Conservation (phyloP, 2,113 vertebrate species). For the Bufo gargarizans region DNA sequence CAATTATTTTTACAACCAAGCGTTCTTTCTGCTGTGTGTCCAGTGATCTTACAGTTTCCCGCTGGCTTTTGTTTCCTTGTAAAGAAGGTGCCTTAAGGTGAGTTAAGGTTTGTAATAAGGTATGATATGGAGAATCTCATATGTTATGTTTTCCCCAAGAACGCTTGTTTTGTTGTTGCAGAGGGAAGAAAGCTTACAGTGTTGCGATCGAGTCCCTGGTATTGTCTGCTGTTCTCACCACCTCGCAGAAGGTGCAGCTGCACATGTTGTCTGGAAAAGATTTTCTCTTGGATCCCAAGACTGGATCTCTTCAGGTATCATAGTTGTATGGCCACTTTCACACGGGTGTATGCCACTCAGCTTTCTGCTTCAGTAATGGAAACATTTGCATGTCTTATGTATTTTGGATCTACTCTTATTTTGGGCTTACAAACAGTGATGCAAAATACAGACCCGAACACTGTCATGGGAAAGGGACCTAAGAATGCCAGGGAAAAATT, state of each 20-base stretch:
- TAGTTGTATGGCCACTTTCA: not conserved
- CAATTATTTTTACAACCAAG: conserved; percentile 59
- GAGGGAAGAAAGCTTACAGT: conserved; percentile 45
- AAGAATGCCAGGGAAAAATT: too few species aligned
- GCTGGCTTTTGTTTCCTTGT: conserved; percentile 61
- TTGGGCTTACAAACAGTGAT: too few species aligned
- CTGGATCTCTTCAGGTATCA: conserved; percentile 37
- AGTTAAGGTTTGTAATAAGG: not conserved
- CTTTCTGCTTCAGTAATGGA: too few species aligned
- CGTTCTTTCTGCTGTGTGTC: conserved; percentile 61
- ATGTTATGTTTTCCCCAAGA: not conserved
- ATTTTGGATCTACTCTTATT: too few species aligned
- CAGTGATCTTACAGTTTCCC: conserved; percentile 61
- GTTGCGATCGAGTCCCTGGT: conserved; percentile 36
- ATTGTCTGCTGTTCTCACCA: not conserved
- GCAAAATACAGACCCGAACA: too few species aligned
- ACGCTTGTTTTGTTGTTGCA: not conserved
- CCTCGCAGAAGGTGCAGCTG: conserved; percentile 24
- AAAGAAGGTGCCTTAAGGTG: conserved; percentile 15
- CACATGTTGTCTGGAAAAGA: conserved; percentile 26
- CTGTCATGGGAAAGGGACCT: too few species aligned
- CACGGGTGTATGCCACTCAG: too few species aligned
- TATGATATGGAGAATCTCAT: not conserved
- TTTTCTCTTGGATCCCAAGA: conserved; percentile 29
- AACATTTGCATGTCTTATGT: too few species aligned